Base-by-base conservation (phyloP, 2,888 invertebrate species). In the Flexamia atlantica region DNA sequence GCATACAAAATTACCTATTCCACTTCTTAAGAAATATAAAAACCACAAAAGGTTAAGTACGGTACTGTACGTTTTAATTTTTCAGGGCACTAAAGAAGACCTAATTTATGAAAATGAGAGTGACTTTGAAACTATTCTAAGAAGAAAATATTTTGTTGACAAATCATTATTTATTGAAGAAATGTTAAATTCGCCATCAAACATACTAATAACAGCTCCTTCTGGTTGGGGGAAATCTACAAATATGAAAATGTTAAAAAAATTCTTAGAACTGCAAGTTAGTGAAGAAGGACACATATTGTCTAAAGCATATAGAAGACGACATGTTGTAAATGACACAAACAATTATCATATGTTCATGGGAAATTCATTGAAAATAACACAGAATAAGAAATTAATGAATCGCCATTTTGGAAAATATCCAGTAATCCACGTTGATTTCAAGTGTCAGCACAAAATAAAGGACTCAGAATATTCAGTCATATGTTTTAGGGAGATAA, bases 401-500 rank as follows among this genome's bases (percentile, higher is more conserved):
- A 10, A 40, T 20, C 23, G 42, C n/a, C 42, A 72, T 42, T 72
- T 72, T 72, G 72, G 72, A 42, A 72, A 72, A 42, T 72, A 40
- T 17, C 72, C 72, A 3, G 20, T 72, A 10, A 20, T 72, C 10
- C 40, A 72, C 20, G 72, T 72, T 7, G 40, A 72, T 30, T 72
- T 72, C 23, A 72, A 72, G 40, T 72, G 72, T 72, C 4, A 72
- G 40, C 42, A 72, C 42, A 72, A 72, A 40, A 72, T 72, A 72
- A 72, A 72, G 17, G 72, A 72, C n/a, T 72, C 72, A 23, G 72
- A 72, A 72, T 40, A n/a, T 23, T 36, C 72, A 72, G 72, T 72
- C 5, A 72, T 23, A 28, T 72, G 72, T 40, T 72, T 72, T 42
- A 72, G 72, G n/a, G 72, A 72, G 20, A 23, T 72, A 42, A 72